These are phyloP conservation scores for Agrochola macilenta DNA, from an alignment of 2,888 invertebrate genomes.

Conservation along the genomic window DNA sequence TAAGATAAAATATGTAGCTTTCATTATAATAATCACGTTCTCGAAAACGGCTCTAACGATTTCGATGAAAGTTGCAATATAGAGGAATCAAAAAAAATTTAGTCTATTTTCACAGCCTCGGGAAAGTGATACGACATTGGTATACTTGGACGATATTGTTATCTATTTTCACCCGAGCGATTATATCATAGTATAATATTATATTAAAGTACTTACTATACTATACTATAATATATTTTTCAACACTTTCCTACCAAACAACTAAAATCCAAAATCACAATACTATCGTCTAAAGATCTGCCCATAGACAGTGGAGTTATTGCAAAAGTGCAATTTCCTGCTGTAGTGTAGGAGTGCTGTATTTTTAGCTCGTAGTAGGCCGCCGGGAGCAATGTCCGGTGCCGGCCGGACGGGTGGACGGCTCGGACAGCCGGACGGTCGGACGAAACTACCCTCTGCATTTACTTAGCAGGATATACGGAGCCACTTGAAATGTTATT, in stretches of 20 bases:
- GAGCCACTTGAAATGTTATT: conserved; percentile 23
- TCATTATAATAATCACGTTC: no score
- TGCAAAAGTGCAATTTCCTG: conserved; percentile 73
- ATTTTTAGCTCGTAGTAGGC: conserved; percentile 58
- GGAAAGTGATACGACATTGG: no score
- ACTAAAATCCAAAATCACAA: conserved; percentile 20
- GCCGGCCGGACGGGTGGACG: conserved; percentile 23
- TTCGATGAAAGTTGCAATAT: no score
- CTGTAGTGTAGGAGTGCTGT: conserved; percentile 50
- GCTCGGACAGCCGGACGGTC: conserved; percentile 23
- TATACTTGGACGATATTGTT: no score
- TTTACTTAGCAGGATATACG: conserved; percentile 38
- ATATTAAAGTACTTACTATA: no score
- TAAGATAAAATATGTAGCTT: no score
- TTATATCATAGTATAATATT: no score
- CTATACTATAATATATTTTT: neutral
- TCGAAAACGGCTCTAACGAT: no score
- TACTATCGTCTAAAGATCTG: conserved; percentile 38
- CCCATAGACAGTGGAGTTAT: conserved; percentile 57
- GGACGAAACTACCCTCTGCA: conserved; percentile 23
- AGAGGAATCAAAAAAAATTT: no score
- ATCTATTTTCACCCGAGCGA: no score
- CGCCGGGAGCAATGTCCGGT: conserved; percentile 60
- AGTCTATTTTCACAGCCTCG: no score
- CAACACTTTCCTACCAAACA: neutral